Conservation (phyloP, 2,888 invertebrate genomes). For the Pharmacophagus antenor region DNA sequence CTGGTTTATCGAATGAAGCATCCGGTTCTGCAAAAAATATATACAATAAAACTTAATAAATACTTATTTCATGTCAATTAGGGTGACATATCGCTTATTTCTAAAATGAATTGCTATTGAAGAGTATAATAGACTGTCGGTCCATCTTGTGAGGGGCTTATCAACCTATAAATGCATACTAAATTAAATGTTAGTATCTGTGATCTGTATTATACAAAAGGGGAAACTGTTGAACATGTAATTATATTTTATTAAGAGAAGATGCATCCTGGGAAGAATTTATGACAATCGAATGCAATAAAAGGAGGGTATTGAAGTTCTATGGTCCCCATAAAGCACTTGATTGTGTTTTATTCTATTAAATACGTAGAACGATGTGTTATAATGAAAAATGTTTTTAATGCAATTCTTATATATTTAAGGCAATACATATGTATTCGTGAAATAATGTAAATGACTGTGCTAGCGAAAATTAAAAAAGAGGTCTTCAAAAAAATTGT, state of each 20-base stretch:
- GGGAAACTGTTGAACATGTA: not conserved
- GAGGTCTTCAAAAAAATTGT: not conserved
- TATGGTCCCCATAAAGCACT: not conserved
- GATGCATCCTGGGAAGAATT: not conserved
- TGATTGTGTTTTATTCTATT: conserved; percentile 9
- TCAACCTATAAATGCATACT: not conserved
- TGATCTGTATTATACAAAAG: not conserved
- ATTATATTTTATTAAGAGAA: not conserved
- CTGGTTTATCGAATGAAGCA: conserved; percentile 85
- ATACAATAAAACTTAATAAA: not conserved
- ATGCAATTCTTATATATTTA: too few relatives aligned
- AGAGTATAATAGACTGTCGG: not conserved
- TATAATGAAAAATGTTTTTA: not conserved
- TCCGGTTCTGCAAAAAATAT: conserved; percentile 81
- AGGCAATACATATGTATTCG: too few relatives aligned
- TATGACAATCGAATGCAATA: conserved; percentile 15
- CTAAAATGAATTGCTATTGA: not conserved
- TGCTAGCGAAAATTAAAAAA: not conserved
- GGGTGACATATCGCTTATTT: not conserved
- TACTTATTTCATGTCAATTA: not conserved
- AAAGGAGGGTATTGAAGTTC: conserved; percentile 7
- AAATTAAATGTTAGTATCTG: not conserved
- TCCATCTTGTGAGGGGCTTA: not conserved
- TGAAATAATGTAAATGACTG: not conserved
- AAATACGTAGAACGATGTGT: conserved; percentile 2